These are phyloP conservation scores for Threskiornis aethiopicus DNA, from an alignment of 2,797 vertebrate species.

Conservation along the genomic window DNA sequence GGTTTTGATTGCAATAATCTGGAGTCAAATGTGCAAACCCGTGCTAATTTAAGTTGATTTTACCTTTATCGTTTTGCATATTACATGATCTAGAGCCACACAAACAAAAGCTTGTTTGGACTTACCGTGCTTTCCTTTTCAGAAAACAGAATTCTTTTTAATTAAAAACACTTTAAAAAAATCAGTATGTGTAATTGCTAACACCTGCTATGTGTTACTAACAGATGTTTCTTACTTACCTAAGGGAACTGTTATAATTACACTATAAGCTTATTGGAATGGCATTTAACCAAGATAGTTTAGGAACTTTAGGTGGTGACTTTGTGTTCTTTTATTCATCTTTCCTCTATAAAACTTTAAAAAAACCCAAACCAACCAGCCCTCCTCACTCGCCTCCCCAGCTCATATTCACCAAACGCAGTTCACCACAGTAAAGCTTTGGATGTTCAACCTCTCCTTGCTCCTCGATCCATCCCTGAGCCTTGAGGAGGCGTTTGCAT, in stretches of 20 bases:
- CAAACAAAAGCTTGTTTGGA: conserved; percentile 71
- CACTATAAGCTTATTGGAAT: conserved; percentile 74
- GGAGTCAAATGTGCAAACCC: conserved; percentile 43
- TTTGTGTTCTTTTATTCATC: conserved; percentile 65
- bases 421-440: not conserved
- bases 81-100: conserved; percentile 54
- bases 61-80: conserved; percentile 48
- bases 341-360: not conserved
- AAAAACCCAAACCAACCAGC: not conserved
- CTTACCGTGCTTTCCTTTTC: conserved; percentile 69
- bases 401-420: not conserved
- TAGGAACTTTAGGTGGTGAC: conserved; percentile 71
- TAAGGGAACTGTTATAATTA: conserved; percentile 81
- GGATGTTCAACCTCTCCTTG: not conserved
- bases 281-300: conserved; percentile 75
- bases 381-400: not conserved
- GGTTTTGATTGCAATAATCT: conserved; percentile 59
- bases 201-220: conserved; percentile 80
- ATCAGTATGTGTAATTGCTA: conserved; percentile 80
- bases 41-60: conserved; percentile 68
- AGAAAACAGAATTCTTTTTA: conserved; percentile 80
- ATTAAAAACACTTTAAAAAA: conserved; percentile 79
- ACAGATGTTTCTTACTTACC: conserved; percentile 81
- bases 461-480: not conserved
- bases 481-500: not conserved